phyloP scores from a whole-genome alignment of 2,888 invertebrate species.

The Liodrosophila aerea region DNA sequence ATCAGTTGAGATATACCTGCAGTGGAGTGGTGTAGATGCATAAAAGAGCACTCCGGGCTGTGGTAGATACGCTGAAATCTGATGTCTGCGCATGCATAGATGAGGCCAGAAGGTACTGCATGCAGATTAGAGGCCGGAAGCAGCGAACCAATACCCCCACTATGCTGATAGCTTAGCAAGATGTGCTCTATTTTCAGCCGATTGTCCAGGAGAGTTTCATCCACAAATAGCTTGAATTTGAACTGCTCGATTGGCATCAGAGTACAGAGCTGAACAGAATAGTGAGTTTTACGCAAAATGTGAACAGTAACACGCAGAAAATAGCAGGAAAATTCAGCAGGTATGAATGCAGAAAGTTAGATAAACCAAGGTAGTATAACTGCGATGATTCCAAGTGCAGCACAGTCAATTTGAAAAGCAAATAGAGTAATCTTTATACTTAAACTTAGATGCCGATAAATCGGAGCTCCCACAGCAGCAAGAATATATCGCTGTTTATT shows the following conservation, averaged over 20 bases:
- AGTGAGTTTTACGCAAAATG: conserved; percentile 41
- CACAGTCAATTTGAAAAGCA: no score
- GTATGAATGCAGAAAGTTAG: conserved; percentile 23
- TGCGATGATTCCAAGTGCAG: no score
- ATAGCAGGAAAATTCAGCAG: conserved; percentile 44
- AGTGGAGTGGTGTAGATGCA: conserved; percentile 11
- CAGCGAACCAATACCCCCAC: conserved; percentile 16
- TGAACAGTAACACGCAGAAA: conserved; percentile 25
- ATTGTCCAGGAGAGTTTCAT: not conserved
- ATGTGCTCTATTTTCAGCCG: conserved; percentile 11
- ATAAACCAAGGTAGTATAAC: no score
- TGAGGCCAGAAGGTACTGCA: conserved; percentile 38
- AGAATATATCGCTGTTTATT: no score
- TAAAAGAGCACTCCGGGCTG: conserved; percentile 30
- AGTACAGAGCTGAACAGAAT: conserved; percentile 29
- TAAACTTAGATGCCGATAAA: no score
- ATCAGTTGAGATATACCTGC: conserved; percentile 43
- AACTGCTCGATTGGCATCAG: conserved; percentile 31
- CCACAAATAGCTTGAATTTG: conserved; percentile 33
- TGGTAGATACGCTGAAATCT: conserved; percentile 30
- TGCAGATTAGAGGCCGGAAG: conserved; percentile 32
- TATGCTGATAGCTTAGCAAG: conserved; percentile 9
- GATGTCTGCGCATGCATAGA: conserved; percentile 45
- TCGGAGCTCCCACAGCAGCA: no score
- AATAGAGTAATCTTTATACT: no score